A percentile compares a stretch with the other conserved stretches of the same genome.
These are phyloP conservation scores for Forbesichthys agassizii DNA, from an alignment of 2,113 vertebrate species.

Conservation along the genomic window DNA sequence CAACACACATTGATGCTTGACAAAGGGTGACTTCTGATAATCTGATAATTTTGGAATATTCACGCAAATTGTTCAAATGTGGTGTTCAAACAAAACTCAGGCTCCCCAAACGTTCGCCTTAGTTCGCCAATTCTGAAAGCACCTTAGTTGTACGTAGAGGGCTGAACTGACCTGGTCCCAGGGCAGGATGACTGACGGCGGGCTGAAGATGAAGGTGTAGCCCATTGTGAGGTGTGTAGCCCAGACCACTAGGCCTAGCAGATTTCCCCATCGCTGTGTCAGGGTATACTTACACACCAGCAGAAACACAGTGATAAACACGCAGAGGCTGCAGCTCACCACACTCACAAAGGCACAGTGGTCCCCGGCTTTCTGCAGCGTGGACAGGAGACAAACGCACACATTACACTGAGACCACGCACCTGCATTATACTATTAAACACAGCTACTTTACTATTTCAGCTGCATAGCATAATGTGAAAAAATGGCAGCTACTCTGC, in stretches of 20 bases:
- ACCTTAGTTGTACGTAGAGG: too few relatives aligned
- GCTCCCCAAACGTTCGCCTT: too few relatives aligned
- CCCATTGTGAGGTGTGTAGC: constrained; percentile 85
- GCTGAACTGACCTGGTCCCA: constrained; percentile 88
- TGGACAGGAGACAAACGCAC: constrained; percentile 20
- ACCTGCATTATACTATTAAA: background rate
- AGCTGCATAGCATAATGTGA: too few relatives aligned
- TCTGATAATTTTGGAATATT: too few relatives aligned
- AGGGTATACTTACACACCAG: constrained; percentile 85
- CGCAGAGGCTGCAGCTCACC: constrained; percentile 77
- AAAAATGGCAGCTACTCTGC: too few relatives aligned
- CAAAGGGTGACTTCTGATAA: too few relatives aligned
- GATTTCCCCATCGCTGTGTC: constrained; percentile 80
- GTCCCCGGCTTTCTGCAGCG: constrained; percentile 52
- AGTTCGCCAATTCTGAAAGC: too few relatives aligned
- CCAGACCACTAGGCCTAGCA: constrained; percentile 84
- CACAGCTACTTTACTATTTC: too few relatives aligned
- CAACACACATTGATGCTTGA: too few relatives aligned
- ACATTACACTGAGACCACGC: constrained; percentile 25
- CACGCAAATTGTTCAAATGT: too few relatives aligned
- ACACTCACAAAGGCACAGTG: constrained; percentile 79
- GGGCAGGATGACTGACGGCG: constrained; percentile 40
- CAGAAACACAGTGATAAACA: constrained; percentile 83
- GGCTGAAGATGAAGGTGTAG: constrained; percentile 82
- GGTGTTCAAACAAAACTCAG: too few relatives aligned